Evolutionary conservation across 1,140 invertebrate genomes (phyloP), one percentile per base, ranked within the genome.

Genomic region (Drosophila albomicans): DNA sequence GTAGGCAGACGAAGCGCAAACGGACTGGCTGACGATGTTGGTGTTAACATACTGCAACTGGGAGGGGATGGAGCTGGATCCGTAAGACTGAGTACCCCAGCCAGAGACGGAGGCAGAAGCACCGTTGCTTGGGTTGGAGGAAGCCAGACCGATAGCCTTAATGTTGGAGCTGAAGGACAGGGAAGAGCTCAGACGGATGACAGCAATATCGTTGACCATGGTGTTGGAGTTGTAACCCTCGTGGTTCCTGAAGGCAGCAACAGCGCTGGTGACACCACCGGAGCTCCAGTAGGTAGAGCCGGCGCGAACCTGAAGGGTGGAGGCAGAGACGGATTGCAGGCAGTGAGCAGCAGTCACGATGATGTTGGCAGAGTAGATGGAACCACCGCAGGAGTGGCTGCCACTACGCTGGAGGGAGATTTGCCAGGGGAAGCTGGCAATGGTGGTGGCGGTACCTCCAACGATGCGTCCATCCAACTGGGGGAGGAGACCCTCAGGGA

Each of bases 301-400:
- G 45, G 81, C 81, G 16, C 82, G 82, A 4, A 90, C 64, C 16
- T 69, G 35, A 8, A 91, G 61, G 6, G 6, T 1, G 61, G 45
- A 78, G 30, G 75, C 20, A 5, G 75, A 67, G 16, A 76, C 71
- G 86, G 92, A 82, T 54, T 93, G 87, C 57, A 95, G 92, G 70
- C 95, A 95, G 84, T 95, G 94, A 10, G 94, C 94, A 13, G 94
- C 94, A 1, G 94, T 95, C n/a, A 95, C 70, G 5, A 95, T 93
- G 35, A 94, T 93, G 3, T 90, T 86, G 5, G 88, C 66, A 1
- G 92, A 93, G 52, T 94, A 93, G 20, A 95, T 75, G 0, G 94
- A 93, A 0, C 94, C 94, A 2, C 94, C 94, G 79, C 94, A 94
- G 65, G 94, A 94, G 80, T 94, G 94, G 72, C 82, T 78, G 0